phyloP scores from a whole-genome alignment of 1,140 invertebrate species.

The Zaprionus vittiger region DNA sequence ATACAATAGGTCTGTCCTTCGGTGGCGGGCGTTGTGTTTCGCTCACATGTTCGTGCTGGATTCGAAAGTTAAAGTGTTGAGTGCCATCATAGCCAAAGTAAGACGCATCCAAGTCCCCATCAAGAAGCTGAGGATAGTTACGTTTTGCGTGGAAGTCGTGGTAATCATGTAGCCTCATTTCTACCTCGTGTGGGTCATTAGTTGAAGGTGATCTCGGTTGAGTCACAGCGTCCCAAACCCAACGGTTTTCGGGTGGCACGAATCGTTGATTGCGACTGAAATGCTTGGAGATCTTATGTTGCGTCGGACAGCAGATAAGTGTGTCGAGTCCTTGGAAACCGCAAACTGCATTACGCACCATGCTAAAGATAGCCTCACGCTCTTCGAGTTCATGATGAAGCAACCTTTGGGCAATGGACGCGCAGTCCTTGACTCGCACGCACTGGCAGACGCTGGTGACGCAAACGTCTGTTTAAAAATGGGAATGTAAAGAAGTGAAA shows the following conservation, averaged over 20 bases:
- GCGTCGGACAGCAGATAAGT: constrained; percentile 64
- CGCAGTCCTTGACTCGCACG: constrained; percentile 62
- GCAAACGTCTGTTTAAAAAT: constrained; percentile 33
- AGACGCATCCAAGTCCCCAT: constrained; percentile 48
- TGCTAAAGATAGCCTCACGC: constrained; percentile 50
- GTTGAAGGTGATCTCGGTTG: neutral
- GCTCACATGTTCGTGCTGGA: constrained; percentile 41
- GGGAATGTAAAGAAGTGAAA: constrained; percentile 25
- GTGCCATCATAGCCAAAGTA: constrained; percentile 24
- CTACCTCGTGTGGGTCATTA: constrained; percentile 12
- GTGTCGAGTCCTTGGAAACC: constrained; percentile 69
- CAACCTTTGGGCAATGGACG: constrained; percentile 45
- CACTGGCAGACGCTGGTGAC: constrained; percentile 54
- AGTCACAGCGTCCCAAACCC: constrained; percentile 52
- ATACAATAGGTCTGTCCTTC: constrained; percentile 62
- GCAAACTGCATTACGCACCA: constrained; percentile 61
- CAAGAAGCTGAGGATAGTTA: constrained; percentile 60
- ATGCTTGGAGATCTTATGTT: constrained; percentile 17
- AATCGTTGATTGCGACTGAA: constrained; percentile 53
- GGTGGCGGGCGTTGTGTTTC: constrained; percentile 34
- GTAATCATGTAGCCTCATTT: constrained; percentile 55
- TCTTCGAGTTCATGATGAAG: constrained; percentile 59
- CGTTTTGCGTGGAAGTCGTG: constrained; percentile 54
- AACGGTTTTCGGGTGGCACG: constrained; percentile 44
- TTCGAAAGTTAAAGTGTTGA: constrained; percentile 54